Percentiles rank a stretch among this genome's conserved stretches.
Evolutionary conservation across 1,140 invertebrate species (phyloP).

Genomic region (Drosophila orosa): DNA sequence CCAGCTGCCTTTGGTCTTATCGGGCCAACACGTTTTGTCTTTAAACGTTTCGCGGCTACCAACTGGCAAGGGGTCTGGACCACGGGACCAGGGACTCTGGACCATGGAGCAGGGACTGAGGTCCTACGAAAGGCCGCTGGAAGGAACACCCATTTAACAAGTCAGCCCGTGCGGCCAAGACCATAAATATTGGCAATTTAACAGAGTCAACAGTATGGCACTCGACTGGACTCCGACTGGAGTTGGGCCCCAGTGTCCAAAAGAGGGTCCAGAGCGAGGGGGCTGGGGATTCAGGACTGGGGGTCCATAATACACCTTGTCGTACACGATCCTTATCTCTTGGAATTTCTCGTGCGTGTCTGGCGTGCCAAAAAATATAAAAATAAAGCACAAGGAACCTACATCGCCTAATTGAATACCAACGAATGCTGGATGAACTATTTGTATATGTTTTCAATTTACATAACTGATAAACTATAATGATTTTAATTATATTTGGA

Average conservation of each 20-base stretch:
- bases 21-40: slow-evolving; percentile 75
- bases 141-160: slow-evolving; percentile 83
- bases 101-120: slow-evolving; percentile 6
- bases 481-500: too few relatives aligned
- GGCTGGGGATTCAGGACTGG: slow-evolving; percentile 30
- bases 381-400: slow-evolving; percentile 52
- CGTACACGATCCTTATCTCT: slow-evolving; percentile 83
- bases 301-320: slow-evolving; percentile 83
- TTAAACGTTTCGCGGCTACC: slow-evolving; percentile 79
- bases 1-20: slow-evolving; percentile 37
- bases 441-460: too few relatives aligned
- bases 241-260: slow-evolving; percentile 8
- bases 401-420: neutral
- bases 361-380: slow-evolving; percentile 74
- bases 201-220: slow-evolving; percentile 83
- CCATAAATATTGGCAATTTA: slow-evolving; percentile 83
- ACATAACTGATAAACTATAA: too few relatives aligned
- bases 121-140: slow-evolving; percentile 37
- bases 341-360: slow-evolving; percentile 81
- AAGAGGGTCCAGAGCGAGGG: slow-evolving; percentile 18
- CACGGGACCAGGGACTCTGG: neutral
- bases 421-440: slow-evolving; percentile 43
- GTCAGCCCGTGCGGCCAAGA: slow-evolving; percentile 69
- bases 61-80: slow-evolving; percentile 37
- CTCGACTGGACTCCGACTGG: slow-evolving; percentile 51